Conservation (phyloP, 2,888 invertebrate genomes). For the Cyrtodaria siliqua region DNA sequence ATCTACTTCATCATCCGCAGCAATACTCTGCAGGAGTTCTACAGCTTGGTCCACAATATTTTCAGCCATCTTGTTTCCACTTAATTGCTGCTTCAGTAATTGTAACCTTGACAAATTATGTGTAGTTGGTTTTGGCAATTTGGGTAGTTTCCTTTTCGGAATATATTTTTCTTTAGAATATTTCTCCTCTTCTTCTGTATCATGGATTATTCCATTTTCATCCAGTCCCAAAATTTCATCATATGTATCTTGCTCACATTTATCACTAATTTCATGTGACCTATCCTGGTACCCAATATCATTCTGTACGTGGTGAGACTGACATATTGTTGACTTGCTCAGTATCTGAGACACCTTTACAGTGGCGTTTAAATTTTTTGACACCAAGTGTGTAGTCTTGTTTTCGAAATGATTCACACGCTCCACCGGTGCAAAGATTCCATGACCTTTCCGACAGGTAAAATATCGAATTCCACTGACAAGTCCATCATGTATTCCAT, state of each 20-base stretch:
- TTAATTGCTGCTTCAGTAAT: slow-evolving; percentile 25
- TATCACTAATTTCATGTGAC: slow-evolving; percentile 52
- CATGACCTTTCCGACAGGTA: slow-evolving; percentile 88
- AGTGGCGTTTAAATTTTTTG: slow-evolving; percentile 33
- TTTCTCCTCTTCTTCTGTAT: slow-evolving; percentile 40
- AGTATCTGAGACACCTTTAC: slow-evolving; percentile 55
- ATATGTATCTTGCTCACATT: slow-evolving; percentile 50
- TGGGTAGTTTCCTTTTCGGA: slow-evolving; percentile 51
- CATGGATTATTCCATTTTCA: slow-evolving; percentile 58
- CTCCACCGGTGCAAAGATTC: slow-evolving; percentile 89
- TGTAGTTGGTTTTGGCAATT: slow-evolving; percentile 38
- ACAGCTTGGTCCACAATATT: slow-evolving; percentile 45
- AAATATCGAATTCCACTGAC: slow-evolving; percentile 89
- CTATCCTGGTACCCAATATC: slow-evolving; percentile 44
- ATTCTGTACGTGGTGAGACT: slow-evolving; percentile 29
- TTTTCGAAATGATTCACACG: slow-evolving; percentile 86
- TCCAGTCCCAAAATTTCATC: slow-evolving; percentile 52
- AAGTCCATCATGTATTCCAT: slow-evolving; percentile 89
- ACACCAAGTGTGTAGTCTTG: slow-evolving; percentile 25
- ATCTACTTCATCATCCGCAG: slow-evolving; percentile 26
- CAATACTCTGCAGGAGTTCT: slow-evolving; percentile 28
- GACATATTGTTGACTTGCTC: slow-evolving; percentile 48
- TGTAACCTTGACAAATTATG: slow-evolving; percentile 44
- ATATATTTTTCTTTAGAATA: slow-evolving; percentile 18
- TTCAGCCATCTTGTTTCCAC: slow-evolving; percentile 13